phyloP scores from a whole-genome alignment of 2,113 vertebrate genomes.

The Entosphenus tridentatus region DNA sequence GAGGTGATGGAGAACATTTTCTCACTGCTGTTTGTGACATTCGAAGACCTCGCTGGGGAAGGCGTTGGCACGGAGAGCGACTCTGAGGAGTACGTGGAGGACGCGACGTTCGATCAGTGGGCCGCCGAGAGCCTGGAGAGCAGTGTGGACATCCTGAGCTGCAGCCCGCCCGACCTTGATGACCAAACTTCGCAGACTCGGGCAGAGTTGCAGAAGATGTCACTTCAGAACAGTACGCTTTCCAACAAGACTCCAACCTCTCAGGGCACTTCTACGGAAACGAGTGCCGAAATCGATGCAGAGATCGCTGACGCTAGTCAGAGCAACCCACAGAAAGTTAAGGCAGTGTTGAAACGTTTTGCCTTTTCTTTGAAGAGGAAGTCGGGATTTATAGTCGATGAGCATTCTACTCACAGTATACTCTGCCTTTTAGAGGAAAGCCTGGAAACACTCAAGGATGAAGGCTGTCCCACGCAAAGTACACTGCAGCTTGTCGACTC shows the following conservation, averaged over 20 bases:
- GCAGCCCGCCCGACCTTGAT: too few relatives aligned
- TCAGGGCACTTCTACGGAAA: too few relatives aligned
- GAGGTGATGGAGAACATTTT: slow-evolving; percentile 94
- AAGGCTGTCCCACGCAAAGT: slow-evolving; percentile 14
- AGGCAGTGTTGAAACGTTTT: slow-evolving; percentile 42
- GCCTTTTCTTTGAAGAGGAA: slow-evolving; percentile 16
- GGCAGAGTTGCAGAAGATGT: too few relatives aligned
- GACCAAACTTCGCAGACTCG: too few relatives aligned
- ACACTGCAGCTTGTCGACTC: slow-evolving; percentile 28
- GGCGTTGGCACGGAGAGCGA: slow-evolving; percentile 17
- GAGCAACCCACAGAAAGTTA: slow-evolving; percentile 19
- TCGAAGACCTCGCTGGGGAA: slow-evolving; percentile 33
- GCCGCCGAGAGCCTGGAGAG: slow-evolving; percentile 9
- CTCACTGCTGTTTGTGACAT: slow-evolving; percentile 66
- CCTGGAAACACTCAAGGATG: slow-evolving; percentile 41
- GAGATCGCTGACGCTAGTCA: too few relatives aligned
- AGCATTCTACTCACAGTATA: slow-evolving; percentile 38
- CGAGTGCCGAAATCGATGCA: too few relatives aligned
- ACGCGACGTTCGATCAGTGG: slow-evolving; percentile 9
- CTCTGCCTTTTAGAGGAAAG: slow-evolving; percentile 48
- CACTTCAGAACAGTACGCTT: too few relatives aligned
- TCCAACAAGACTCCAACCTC: too few relatives aligned
- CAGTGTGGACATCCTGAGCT: slow-evolving; percentile 7
- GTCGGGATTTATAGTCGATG: slow-evolving; percentile 51
- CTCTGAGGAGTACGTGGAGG: slow-evolving; percentile 18